phyloP scores from a whole-genome alignment of 2,797 vertebrate genomes.

The Betta splendens region DNA sequence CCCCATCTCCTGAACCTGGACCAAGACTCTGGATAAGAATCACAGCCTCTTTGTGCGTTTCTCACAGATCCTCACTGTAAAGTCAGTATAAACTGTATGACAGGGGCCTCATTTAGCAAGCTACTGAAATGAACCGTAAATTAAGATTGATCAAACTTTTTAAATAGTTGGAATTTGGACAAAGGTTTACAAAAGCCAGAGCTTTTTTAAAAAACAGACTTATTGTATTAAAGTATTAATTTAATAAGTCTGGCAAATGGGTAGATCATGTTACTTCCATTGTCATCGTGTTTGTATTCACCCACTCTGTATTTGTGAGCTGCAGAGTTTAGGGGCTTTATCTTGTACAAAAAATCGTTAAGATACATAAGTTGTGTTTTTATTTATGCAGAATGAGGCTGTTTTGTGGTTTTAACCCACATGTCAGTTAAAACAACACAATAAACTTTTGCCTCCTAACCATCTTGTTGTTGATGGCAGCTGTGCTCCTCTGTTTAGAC shows the following conservation, averaged over 20 bases:
- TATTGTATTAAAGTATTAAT: not conserved
- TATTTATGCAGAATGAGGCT: not conserved
- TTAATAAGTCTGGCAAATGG: not conserved
- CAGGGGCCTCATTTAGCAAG: constrained; percentile 11
- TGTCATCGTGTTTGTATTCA: not conserved
- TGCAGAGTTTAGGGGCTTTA: not conserved
- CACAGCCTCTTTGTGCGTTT: constrained; percentile 51
- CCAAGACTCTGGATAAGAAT: constrained; percentile 61
- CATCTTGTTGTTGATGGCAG: constrained; percentile 27
- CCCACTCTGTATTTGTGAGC: not conserved
- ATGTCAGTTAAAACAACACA: constrained; percentile 20
- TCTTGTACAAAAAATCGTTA: not conserved
- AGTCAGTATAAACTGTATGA: constrained; percentile 24
- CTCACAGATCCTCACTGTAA: constrained; percentile 17
- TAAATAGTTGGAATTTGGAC: not conserved
- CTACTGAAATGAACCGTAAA: not conserved
- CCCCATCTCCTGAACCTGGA: constrained; percentile 44
- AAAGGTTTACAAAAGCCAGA: not conserved
- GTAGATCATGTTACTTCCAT: not conserved
- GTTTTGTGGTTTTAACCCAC: constrained; percentile 6
- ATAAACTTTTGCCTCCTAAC: constrained; percentile 6
- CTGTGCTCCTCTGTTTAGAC: constrained; percentile 23
- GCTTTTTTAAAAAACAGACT: not conserved
- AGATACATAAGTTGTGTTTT: not conserved
- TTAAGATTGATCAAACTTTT: not conserved